Conservation (phyloP, 2,797 vertebrate species). For the Orientallactaga sibirica region DNA sequence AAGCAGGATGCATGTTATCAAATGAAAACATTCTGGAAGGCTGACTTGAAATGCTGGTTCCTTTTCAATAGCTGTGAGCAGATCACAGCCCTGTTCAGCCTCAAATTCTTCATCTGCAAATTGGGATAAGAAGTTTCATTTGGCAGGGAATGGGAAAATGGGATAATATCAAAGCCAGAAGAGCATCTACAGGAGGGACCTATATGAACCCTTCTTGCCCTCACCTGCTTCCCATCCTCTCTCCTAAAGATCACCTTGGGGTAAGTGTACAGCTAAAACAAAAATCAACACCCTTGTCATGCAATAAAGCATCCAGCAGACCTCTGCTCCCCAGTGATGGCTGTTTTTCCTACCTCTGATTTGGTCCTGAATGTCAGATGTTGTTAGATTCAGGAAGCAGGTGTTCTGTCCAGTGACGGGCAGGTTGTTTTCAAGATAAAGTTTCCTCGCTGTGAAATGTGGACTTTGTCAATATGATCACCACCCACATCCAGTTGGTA, state of each 20-base stretch:
- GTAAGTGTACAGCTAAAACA: not conserved
- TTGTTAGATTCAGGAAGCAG: not conserved
- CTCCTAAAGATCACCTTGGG: not conserved
- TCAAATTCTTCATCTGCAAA: constrained; percentile 61
- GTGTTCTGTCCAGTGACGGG: not conserved
- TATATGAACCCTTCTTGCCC: not conserved
- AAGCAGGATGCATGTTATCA: constrained; percentile 1
- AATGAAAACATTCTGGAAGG: not conserved
- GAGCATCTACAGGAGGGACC: not conserved
- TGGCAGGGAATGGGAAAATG: constrained; percentile 10
- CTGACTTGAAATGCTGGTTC: constrained; percentile 21
- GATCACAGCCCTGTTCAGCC: constrained; percentile 37
- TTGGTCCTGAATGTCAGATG: not conserved
- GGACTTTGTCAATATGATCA: not conserved
- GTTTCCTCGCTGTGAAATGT: not conserved
- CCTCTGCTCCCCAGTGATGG: not conserved
- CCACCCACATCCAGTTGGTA: not conserved
- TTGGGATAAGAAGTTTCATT: constrained; percentile 52
- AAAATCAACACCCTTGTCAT: not conserved
- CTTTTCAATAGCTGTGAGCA: not conserved
- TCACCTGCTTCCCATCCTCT: not conserved
- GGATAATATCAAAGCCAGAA: constrained; percentile 48
- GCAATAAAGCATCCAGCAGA: not conserved
- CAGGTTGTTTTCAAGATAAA: constrained; percentile 30
- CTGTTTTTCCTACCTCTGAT: not conserved